phyloP scores from a whole-genome alignment of 2,113 vertebrate species.

The Piaya cayana region DNA sequence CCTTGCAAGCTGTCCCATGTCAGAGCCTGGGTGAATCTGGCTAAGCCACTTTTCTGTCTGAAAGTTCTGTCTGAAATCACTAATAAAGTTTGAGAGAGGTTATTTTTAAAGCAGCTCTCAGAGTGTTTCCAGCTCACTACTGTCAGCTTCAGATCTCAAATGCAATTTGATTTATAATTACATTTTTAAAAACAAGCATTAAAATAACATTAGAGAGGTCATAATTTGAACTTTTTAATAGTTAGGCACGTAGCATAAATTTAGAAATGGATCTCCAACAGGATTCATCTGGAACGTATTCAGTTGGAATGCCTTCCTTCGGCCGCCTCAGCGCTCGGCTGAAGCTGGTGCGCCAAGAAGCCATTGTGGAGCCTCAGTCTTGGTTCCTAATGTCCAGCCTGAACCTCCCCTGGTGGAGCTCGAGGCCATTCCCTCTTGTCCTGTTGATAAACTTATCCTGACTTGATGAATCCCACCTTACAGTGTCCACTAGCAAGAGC shows the following conservation, averaged over 20 bases:
- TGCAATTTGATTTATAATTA: constrained; percentile 82
- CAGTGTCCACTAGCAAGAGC: background rate
- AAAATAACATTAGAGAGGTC: constrained; percentile 76
- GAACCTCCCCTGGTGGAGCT: too few species aligned
- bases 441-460: too few species aligned
- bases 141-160: constrained; percentile 73
- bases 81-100: constrained; percentile 75
- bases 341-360: background rate
- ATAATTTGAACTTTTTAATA: constrained; percentile 70
- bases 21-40: background rate
- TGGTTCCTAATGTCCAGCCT: too few species aligned
- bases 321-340: background rate
- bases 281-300: constrained; percentile 46
- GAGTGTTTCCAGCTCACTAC: constrained; percentile 68
- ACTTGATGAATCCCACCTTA: background rate
- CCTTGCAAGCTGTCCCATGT: background rate
- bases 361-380: background rate
- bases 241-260: constrained; percentile 41
- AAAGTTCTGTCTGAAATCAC: constrained; percentile 59
- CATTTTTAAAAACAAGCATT: constrained; percentile 77
- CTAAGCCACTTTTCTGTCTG: constrained; percentile 45
- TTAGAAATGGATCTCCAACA: constrained; percentile 48
- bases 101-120: constrained; percentile 76
- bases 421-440: too few species aligned
- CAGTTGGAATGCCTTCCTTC: background rate